phyloP scores from a whole-genome alignment of 2,797 vertebrate genomes.

The Pangasius macronema region DNA sequence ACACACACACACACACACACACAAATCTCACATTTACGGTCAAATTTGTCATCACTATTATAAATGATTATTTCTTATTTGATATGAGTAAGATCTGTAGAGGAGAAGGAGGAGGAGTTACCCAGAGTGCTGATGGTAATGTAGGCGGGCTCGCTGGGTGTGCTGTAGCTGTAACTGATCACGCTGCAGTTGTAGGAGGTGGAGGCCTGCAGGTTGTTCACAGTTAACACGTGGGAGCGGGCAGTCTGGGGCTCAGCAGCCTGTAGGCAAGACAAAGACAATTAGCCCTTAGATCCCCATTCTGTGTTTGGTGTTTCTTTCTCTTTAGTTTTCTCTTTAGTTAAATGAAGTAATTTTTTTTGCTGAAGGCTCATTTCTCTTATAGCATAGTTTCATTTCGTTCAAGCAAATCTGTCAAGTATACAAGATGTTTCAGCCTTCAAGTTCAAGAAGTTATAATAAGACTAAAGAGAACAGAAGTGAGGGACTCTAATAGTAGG shows the following conservation, averaged over 20 bases:
- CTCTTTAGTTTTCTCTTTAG: not conserved
- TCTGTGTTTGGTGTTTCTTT: not conserved
- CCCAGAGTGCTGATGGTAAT: constrained; percentile 85
- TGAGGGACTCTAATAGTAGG: too few species aligned
- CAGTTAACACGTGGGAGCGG: constrained; percentile 81
- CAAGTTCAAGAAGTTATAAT: too few species aligned
- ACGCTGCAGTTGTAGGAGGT: constrained; percentile 92
- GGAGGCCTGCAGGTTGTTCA: constrained; percentile 82
- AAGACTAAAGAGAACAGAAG: too few species aligned
- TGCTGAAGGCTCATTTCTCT: too few species aligned
- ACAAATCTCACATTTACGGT: too few species aligned
- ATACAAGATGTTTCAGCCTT: too few species aligned
- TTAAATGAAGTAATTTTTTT: not conserved
- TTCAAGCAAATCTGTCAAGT: too few species aligned
- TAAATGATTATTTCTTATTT: not conserved
- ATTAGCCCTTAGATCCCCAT: not conserved
- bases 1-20: constrained; percentile 1
- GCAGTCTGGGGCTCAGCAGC: constrained; percentile 79
- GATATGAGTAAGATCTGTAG: not conserved
- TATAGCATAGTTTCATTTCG: not conserved
- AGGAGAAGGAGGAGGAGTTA: constrained; percentile 55
- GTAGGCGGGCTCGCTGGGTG: constrained; percentile 81
- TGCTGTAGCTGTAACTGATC: constrained; percentile 89
- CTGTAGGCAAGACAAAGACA: constrained; percentile 53
- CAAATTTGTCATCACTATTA: not conserved